Conservation (phyloP, 2,113 vertebrate genomes). For the Notechis scutatus region DNA sequence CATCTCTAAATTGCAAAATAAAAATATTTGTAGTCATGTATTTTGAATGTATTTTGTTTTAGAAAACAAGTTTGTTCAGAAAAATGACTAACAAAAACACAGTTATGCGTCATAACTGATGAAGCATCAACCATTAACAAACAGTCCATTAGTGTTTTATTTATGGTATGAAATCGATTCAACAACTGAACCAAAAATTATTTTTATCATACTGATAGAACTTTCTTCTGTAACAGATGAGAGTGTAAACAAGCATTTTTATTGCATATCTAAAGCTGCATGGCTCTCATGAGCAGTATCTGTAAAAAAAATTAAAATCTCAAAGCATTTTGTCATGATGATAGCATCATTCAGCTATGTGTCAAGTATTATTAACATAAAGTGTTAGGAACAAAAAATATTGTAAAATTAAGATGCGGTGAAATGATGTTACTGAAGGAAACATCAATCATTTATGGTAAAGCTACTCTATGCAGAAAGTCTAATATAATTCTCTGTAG, state of each 20-base stretch:
- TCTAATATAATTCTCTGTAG: background rate
- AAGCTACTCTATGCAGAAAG: background rate
- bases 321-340: background rate
- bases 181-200: background rate
- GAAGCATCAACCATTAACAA: background rate
- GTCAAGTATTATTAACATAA: background rate
- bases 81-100: background rate
- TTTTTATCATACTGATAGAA: background rate
- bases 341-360: background rate
- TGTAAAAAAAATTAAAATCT: background rate
- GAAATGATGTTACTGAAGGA: background rate
- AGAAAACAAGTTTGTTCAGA: background rate
- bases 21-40: background rate
- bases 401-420: background rate
- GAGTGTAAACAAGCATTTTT: background rate
- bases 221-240: background rate
- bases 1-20: background rate
- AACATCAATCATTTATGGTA: background rate
- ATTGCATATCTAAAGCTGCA: background rate
- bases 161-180: background rate
- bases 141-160: background rate
- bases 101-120: background rate
- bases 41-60: background rate
- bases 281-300: background rate
- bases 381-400: background rate